Evolutionary conservation across 2,113 vertebrate species (phyloP).

Genomic region (Triplophysa tibetana): DNA sequence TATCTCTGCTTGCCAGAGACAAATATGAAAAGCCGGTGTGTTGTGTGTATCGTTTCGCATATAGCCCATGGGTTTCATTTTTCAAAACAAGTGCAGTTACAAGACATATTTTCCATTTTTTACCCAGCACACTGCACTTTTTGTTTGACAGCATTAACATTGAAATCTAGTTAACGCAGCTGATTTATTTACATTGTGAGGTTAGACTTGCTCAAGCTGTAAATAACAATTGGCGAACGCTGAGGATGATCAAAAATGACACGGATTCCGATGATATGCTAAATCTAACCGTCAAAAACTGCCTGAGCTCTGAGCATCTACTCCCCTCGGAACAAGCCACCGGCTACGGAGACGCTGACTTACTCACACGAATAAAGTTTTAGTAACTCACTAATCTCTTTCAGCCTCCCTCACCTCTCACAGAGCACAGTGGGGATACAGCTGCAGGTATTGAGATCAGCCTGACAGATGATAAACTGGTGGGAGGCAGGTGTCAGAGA

Average conservation of each 20-base stretch:
- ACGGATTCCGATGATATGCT: background rate
- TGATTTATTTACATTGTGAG: too few relatives aligned
- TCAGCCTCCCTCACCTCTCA: background rate
- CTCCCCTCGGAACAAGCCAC: constrained; percentile 12
- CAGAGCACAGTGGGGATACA: background rate
- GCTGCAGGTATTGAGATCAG: background rate
- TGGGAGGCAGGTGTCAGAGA: constrained; percentile 9
- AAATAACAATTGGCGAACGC: background rate
- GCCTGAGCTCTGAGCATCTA: background rate
- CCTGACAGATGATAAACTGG: constrained; percentile 15
- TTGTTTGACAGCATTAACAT: too few relatives aligned
- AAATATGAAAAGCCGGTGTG: background rate
- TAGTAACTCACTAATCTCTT: background rate
- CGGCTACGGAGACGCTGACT: background rate
- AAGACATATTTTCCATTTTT: background rate
- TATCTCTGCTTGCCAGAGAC: constrained; percentile 13
- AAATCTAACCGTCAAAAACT: background rate
- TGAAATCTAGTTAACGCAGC: too few relatives aligned
- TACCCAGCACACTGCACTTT: background rate
- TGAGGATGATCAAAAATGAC: background rate
- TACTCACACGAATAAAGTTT: constrained; percentile 9
- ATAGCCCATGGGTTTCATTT: background rate
- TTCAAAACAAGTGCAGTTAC: background rate
- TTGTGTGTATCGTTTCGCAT: background rate
- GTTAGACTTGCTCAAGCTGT: too few relatives aligned